Percentiles rank a stretch among this genome's conserved stretches.
phyloP scores from a whole-genome alignment of 2,888 invertebrate species.

The Nysson spinosus region DNA sequence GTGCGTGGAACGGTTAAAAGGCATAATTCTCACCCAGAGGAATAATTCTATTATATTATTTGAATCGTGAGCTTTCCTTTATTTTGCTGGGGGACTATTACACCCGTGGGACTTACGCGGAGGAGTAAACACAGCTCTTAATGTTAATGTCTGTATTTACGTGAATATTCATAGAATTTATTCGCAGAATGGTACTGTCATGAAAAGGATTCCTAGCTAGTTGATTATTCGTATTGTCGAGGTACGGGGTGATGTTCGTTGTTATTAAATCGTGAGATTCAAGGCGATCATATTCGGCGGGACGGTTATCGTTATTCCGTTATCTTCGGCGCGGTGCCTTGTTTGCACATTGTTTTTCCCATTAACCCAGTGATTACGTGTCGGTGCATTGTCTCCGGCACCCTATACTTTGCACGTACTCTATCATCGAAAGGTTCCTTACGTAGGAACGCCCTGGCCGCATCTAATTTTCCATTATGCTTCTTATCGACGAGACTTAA shows the following conservation, averaged over 20 bases:
- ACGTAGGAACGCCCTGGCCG: conserved; percentile 34
- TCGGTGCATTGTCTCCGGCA: conserved; percentile 55
- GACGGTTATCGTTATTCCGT: conserved; percentile 39
- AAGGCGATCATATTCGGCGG: conserved; percentile 21
- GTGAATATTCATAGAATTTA: conserved; percentile 20
- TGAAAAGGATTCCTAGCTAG: not conserved
- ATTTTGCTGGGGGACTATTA: not conserved
- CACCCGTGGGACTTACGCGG: not conserved
- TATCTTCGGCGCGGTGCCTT: conserved; percentile 51
- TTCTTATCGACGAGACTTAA: conserved; percentile 43
- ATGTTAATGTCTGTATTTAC: conserved; percentile 26
- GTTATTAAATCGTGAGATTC: conserved; percentile 41
- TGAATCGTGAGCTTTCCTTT: no score
- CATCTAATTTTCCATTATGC: conserved; percentile 61
- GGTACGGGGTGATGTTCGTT: conserved; percentile 20
- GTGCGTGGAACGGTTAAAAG: no score
- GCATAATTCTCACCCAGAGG: no score
- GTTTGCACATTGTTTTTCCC: conserved; percentile 62
- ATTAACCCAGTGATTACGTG: conserved; percentile 61
- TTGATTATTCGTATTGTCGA: conserved; percentile 3
- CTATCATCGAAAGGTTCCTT: conserved; percentile 53
- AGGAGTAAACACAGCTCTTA: conserved; percentile 25
- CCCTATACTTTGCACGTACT: conserved; percentile 59
- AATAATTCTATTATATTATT: no score
- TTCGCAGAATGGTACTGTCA: conserved; percentile 1